Evolutionary conservation across 2,797 vertebrate genomes (phyloP).

Genomic region (Salarias fasciatus): DNA sequence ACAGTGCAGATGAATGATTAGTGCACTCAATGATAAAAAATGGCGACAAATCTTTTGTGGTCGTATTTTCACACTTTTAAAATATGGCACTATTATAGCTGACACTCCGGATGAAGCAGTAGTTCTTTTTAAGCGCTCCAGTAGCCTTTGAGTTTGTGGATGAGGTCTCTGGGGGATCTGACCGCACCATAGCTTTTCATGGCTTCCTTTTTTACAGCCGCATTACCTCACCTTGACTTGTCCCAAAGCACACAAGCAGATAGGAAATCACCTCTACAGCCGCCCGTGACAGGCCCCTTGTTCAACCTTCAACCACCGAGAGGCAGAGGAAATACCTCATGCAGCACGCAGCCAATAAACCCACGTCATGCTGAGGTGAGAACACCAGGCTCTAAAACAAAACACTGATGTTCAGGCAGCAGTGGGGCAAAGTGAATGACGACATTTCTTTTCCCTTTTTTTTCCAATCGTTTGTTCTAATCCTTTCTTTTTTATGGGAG

Average conservation of each 20-base stretch:
- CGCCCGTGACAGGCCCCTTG: constrained; percentile 18
- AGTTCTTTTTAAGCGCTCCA: constrained; percentile 38
- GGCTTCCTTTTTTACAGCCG: constrained; percentile 48
- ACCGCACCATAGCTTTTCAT: constrained; percentile 39
- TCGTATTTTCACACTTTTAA: background rate
- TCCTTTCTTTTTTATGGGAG: background rate
- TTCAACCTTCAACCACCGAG: constrained; percentile 14
- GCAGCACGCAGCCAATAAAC: constrained; percentile 37
- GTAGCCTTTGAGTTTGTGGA: constrained; percentile 27
- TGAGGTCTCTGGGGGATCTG: constrained; percentile 34
- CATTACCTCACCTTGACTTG: constrained; percentile 67
- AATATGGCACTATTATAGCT: constrained; percentile 2
- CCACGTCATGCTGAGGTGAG: constrained; percentile 25
- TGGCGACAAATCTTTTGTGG: background rate
- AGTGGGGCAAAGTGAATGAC: constrained; percentile 5
- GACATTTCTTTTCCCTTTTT: background rate
- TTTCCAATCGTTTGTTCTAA: no score
- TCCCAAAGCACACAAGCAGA: constrained; percentile 49
- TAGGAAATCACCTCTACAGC: constrained; percentile 47
- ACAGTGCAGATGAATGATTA: background rate
- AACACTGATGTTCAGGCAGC: constrained; percentile 1
- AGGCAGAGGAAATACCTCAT: constrained; percentile 36
- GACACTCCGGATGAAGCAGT: background rate
- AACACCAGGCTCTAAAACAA: background rate
- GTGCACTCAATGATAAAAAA: background rate